These are phyloP conservation scores for Liasis olivaceus DNA, from an alignment of 2,797 vertebrate genomes.

Conservation along the genomic window DNA sequence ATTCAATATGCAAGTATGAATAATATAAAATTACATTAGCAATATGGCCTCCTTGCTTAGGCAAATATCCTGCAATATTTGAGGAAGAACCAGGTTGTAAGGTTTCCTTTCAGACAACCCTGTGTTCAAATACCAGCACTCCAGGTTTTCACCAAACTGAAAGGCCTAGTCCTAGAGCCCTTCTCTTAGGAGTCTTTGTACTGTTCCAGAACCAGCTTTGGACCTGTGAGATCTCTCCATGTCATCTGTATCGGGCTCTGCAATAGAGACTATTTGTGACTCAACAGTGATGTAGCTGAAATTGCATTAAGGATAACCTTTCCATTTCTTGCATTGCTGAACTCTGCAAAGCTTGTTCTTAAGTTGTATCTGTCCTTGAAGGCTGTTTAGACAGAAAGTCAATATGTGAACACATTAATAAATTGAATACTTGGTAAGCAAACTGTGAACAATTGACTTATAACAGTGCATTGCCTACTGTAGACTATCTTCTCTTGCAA, in stretches of 20 bases:
- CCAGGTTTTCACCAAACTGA: not conserved
- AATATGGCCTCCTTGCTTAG: constrained; percentile 40
- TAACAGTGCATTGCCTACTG: not conserved
- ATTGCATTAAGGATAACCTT: not conserved
- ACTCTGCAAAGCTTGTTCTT: not conserved
- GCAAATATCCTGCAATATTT: constrained; percentile 14
- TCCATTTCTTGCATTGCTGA: not conserved
- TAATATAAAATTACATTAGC: constrained; percentile 56
- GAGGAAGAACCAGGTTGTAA: not conserved
- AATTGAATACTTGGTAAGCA: not conserved
- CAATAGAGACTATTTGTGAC: not conserved
- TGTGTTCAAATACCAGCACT: not conserved
- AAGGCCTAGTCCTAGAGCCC: not conserved
- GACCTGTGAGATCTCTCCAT: not conserved
- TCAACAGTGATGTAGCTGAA: not conserved
- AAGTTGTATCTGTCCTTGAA: not conserved
- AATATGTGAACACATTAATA: not conserved
- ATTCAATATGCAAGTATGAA: constrained; percentile 54
- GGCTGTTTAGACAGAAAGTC: not conserved
- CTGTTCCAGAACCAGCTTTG: not conserved
- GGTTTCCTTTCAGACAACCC: constrained; percentile 5
- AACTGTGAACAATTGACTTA: not conserved
- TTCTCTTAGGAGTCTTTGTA: not conserved
- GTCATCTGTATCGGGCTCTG: not conserved
- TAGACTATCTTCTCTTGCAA: not conserved